Base-by-base conservation (phyloP, 1,140 invertebrate species). In the Drosophila aff. region DNA sequence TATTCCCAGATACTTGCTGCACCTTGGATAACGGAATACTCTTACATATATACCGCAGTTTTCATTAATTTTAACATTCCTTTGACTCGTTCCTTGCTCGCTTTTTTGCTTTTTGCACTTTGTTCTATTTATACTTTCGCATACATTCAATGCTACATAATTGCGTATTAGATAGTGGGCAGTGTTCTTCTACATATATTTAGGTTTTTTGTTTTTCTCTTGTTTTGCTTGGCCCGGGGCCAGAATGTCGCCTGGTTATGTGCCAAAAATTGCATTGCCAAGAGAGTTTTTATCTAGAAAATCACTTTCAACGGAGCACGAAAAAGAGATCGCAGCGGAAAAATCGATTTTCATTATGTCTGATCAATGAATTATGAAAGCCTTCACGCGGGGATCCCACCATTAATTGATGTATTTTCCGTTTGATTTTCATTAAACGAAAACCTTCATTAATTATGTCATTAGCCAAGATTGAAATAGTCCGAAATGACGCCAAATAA, bases 341-440 rank as follows among this genome's bases (percentile, higher is more conserved):
- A 76, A 67, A 76, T 84, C 71, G 72, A 91, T 76, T 89, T 85
- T 79, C 69, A 89, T 89, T 91, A 90, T 91, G 85, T 85, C 86
- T 91, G 59, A 67, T 62, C 68, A 58, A 89, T 86, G 69, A 81
- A 81, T 76, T 81, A 75, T 90, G 68, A 84, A 79, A 63, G 53
- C 21, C 52, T 72, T 72, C 55, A 52, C 43, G 41, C 59, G 33
- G 38, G 50, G 33, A 58, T 38, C 28, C 36, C 40, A 50, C 16
- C 28, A 40, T 64, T 74, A 64, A 75, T 69, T 69, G 28, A 69
- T 15, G 55, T 43, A 41, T 72, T 52, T 74, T 72, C 31, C 31
- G 28, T 72, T 72, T 43, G 38, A 23, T 60, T 61, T 46, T 36
- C 11, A 40, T 43, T 46, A 38, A 44, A 23, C 13, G 21, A 26